phyloP scores from a whole-genome alignment of 2,888 invertebrate genomes.

The Trachelus iudaicus region DNA sequence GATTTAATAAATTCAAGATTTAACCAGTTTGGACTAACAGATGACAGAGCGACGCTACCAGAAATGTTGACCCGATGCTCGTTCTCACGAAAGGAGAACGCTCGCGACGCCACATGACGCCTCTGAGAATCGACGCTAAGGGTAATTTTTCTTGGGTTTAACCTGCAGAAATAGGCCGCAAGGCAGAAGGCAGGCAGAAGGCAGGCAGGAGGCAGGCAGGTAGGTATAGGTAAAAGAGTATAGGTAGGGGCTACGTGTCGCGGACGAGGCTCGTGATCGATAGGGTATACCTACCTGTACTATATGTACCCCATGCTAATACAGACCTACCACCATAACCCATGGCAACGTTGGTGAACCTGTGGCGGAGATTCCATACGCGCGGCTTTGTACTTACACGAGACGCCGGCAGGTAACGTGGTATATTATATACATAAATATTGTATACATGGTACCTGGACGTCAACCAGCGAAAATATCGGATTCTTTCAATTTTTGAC shows the following conservation, averaged over 20 bases:
- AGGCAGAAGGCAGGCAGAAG: constrained; percentile 21
- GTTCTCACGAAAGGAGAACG: no score
- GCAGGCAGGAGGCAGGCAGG: constrained; percentile 3
- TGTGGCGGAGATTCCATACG: no score
- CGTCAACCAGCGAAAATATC: constrained; percentile 23
- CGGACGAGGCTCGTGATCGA: constrained; percentile 49
- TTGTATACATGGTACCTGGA: constrained; percentile 11
- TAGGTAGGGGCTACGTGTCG: constrained; percentile 35
- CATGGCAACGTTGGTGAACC: constrained; percentile 10
- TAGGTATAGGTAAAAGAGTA: not conserved
- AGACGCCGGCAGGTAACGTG: no score
- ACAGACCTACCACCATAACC: constrained; percentile 17
- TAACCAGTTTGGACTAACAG: no score
- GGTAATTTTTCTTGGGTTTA: constrained; percentile 24
- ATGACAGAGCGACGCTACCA: no score
- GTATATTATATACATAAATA: constrained; percentile 8
- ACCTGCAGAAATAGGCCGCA: constrained; percentile 45
- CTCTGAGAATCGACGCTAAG: no score
- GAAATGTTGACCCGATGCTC: no score
- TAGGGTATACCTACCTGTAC: constrained; percentile 40
- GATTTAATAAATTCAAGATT: no score
- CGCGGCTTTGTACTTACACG: no score
- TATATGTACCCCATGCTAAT: constrained; percentile 21
- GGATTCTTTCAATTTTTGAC: no score
- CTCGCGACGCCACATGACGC: no score